phyloP scores from a whole-genome alignment of 2,797 vertebrate species.

The Petrocephalus sullivani region DNA sequence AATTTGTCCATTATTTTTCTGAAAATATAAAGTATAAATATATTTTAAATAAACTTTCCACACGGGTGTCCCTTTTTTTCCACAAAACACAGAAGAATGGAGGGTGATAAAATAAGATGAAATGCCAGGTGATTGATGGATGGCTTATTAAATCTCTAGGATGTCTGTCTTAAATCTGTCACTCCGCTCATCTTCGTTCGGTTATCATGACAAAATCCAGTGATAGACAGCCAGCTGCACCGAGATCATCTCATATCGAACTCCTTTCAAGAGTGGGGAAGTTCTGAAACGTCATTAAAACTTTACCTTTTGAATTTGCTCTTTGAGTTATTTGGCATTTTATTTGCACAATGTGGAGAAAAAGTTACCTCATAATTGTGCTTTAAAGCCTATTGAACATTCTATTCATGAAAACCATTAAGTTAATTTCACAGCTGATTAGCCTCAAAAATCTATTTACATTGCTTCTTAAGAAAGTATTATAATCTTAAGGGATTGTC shows the following conservation, averaged over 20 bases:
- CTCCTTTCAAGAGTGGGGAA: slow-evolving; percentile 56
- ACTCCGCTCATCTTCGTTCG: background rate
- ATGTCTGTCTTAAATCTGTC: slow-evolving; percentile 14
- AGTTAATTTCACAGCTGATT: slow-evolving; percentile 71
- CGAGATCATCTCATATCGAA: slow-evolving; percentile 46
- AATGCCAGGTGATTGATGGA: slow-evolving; percentile 10
- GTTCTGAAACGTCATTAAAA: slow-evolving; percentile 43
- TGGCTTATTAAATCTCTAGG: slow-evolving; percentile 11
- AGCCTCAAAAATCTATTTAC: slow-evolving; percentile 62
- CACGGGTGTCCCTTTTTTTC: background rate
- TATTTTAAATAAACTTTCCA: background rate
- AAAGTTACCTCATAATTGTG: slow-evolving; percentile 63
- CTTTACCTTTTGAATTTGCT: slow-evolving; percentile 59
- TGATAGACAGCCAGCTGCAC: slow-evolving; percentile 46
- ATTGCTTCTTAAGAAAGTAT: slow-evolving; percentile 28
- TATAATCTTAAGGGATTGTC: slow-evolving; percentile 34
- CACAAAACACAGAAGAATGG: background rate
- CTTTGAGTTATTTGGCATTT: slow-evolving; percentile 59
- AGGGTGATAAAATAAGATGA: background rate
- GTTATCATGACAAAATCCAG: slow-evolving; percentile 53
- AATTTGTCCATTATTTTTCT: background rate
- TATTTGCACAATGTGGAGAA: slow-evolving; percentile 67
- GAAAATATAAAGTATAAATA: background rate
- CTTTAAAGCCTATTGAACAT: slow-evolving; percentile 68
- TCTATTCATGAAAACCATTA: slow-evolving; percentile 67